These are phyloP conservation scores for Apoda limacodes DNA, from an alignment of 2,888 invertebrate genomes.

Conservation along the genomic window DNA sequence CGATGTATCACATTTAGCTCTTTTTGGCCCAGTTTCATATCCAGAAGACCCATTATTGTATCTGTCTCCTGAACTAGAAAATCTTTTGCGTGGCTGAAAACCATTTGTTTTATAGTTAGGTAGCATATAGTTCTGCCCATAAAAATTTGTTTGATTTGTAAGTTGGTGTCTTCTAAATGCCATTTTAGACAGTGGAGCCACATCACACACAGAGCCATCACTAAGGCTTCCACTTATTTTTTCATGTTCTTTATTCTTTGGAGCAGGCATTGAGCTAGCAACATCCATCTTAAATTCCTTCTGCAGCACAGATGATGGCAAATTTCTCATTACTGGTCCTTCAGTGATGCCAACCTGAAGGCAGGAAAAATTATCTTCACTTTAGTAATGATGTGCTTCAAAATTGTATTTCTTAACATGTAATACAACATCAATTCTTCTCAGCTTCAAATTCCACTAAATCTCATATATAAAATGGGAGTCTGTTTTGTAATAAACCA, in stretches of 20 bases:
- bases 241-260: constrained; percentile 32
- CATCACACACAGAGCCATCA: constrained; percentile 51
- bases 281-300: constrained; percentile 44
- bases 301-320: constrained; percentile 59
- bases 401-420: constrained; percentile 35
- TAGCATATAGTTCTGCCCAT: constrained; percentile 29
- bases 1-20: constrained; percentile 31
- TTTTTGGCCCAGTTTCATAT: constrained; percentile 47
- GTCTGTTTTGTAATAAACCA: too few species aligned
- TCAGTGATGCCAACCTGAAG: constrained; percentile 70
- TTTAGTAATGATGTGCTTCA: constrained; percentile 66
- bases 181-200: constrained; percentile 34
- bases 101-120: constrained; percentile 32
- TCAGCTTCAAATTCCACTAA: constrained; percentile 61
- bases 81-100: constrained; percentile 35
- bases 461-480: too few species aligned
- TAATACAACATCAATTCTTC: constrained; percentile 56
- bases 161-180: constrained; percentile 37
- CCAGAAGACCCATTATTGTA: constrained; percentile 45
- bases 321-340: constrained; percentile 61
- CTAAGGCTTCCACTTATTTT: constrained; percentile 47
- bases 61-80: constrained; percentile 40
- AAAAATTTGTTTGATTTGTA: constrained; percentile 28
- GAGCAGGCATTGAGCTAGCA: constrained; percentile 38
- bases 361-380: constrained; percentile 70